Percentiles rank a stretch among this genome's conserved stretches.
These are phyloP conservation scores for Gopherus flavomarginatus DNA, from an alignment of 2,113 vertebrate genomes.

Conservation along the genomic window DNA sequence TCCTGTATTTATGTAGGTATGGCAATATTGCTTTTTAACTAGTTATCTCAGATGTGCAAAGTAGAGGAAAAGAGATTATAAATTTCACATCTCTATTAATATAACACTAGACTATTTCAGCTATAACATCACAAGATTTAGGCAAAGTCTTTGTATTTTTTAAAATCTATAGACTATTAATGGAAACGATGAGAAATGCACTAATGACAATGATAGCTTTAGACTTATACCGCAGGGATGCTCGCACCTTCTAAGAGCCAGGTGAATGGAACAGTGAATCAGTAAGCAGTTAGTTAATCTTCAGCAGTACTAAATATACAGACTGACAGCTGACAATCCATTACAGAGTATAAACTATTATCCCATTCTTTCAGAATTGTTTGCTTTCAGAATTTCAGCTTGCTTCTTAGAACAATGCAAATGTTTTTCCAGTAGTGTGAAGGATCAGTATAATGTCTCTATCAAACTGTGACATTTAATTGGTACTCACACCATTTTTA, in stretches of 20 bases:
- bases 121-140: background rate
- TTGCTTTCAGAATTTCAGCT: background rate
- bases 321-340: background rate
- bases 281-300: background rate
- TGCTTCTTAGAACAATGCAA: background rate
- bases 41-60: background rate
- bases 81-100: background rate
- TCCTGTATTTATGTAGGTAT: background rate
- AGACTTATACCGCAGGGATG: background rate
- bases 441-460: background rate
- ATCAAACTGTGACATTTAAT: background rate
- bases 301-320: background rate
- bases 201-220: background rate
- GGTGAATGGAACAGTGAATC: background rate
- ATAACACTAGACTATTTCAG: background rate
- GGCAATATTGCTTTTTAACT: background rate
- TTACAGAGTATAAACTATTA: background rate
- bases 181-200: background rate
- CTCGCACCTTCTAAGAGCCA: background rate
- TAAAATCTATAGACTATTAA: background rate
- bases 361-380: background rate
- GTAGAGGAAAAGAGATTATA: background rate
- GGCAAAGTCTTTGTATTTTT: background rate
- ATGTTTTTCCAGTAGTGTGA: background rate
- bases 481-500: background rate